Evolutionary conservation across 2,797 vertebrate species (phyloP), one percentile per base, ranked within the genome.

Genomic region (Crax fasciolata): DNA sequence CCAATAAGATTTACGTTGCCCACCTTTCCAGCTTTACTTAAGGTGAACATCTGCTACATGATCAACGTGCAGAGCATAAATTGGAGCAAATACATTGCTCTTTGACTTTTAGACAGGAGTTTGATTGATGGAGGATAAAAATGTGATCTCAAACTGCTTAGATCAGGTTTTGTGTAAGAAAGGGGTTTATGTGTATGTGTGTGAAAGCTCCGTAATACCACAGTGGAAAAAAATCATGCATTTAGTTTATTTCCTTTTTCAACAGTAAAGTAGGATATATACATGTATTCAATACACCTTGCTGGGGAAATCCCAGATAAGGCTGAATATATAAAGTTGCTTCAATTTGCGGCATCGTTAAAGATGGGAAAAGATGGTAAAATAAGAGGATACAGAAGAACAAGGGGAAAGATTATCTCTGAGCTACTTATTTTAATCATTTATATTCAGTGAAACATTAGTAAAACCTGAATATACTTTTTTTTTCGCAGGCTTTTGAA

Each of bases 401-500:
- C 20, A 90, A 62, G 10, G 4, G 10, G 39, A 51, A 65, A 85
- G 11, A 92, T 7, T 48, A 86, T 6, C 17, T 93, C 32, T 77
- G 17, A 35, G 17, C 14, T n/a, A 41, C 43, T 68, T 65, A 7
- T 59, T 85, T 92, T 82, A 54, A 59, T 77, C 7, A 70, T 66
- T 6, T 12, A 48, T 41, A 28, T 77, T 85, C 51, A 66, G 17
- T 92, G 75, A 82, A 84, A 52, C 19, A 65, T 41, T 73, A 84
- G 41, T 90, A 86, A 94, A 51, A 68, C 7, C 13, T 84, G 24
- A 67, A 55, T 81, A 57, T 91, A 51, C 70, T 94, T 94, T 77
- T 68, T 51, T 82, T 67, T 87, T 85, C 75, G 43, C 82, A 99
- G 99, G 99, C 99, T 38, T 99, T 99, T 98, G 99, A 99, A 97